Evolutionary conservation across 2,113 vertebrate genomes (phyloP), one percentile per base, ranked within the genome.

Genomic region (Psephotus haematonotus): DNA sequence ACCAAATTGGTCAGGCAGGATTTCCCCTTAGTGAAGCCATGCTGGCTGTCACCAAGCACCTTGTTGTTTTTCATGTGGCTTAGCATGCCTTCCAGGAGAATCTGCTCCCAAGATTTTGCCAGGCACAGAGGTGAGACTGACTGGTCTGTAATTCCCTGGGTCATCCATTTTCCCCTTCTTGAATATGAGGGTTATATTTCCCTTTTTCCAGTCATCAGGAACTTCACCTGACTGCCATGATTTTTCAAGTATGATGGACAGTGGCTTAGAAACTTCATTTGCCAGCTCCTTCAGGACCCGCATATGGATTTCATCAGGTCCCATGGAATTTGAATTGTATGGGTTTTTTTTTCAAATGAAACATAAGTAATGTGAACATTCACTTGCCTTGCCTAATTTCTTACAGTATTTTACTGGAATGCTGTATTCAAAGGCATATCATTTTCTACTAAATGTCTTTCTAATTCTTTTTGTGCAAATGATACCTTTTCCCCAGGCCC

Each of bases 381-480:
- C 80, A 72, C 50, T 93, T 89, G 33, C 22, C 93, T 93, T 96
- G 33, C 82, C 63, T 53, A 76, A 19, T 55, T 76, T 93, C 69
- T 96, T 91, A 75, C 2, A 85, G 67, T 65, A 64, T 91, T 92
- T 88, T 82, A 49, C 64, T 94, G 70, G 76, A 92, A 85, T 74
- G 82, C 52, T 71, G 52, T 75, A 91, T 84, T 94, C 70, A 86
- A 91, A 93, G 80, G 89, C 55, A 81, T 24, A 49, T 94, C 44
- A 92, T 96, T 97, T 97, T 96, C 87, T 92, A 37, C 89, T 94
- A 97, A 97, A 95, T 85, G 47, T 90, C 82, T 97, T 97, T 80
- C 93, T 95, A 92, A 96, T 92, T 89, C 80, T 94, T 93, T 90
- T 89, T 92, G 90, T 83, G 88, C 82, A 96, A 90, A 93, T 94